Percentiles rank a stretch among this genome's conserved stretches.
Conservation (phyloP, 1,140 invertebrate species). For the Alviniconcha marisindica region DNA sequence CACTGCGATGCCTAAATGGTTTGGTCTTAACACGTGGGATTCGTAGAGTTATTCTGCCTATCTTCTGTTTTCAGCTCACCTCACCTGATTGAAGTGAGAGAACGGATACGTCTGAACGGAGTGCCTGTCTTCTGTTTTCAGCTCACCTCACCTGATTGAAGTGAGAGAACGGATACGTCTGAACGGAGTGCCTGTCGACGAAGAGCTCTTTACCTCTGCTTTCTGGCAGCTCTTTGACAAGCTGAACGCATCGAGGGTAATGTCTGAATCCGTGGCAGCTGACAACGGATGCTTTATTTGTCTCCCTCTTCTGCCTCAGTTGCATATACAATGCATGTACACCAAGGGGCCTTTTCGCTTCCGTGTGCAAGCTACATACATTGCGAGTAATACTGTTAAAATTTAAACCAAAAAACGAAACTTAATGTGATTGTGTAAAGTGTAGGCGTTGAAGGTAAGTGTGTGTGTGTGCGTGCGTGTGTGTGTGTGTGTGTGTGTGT, state of each 20-base stretch:
- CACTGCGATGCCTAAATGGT: no score
- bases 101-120: slow-evolving; percentile 94
- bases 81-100: slow-evolving; percentile 93
- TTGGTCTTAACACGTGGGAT: neutral
- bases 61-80: slow-evolving; percentile 85
- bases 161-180: slow-evolving; percentile 95
- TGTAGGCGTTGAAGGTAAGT: slow-evolving; percentile 4
- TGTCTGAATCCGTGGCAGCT: no score
- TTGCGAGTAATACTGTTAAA: no score
- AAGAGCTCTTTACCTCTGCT: slow-evolving; percentile 85
- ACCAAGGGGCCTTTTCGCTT: no score
- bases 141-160: slow-evolving; percentile 95
- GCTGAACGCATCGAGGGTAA: slow-evolving; percentile 70
- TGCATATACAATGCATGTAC: no score
- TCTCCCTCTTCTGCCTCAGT: no score
- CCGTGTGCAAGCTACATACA: neutral
- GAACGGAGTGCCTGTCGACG: slow-evolving; percentile 86
- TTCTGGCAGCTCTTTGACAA: slow-evolving; percentile 90
- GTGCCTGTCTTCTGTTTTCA: slow-evolving; percentile 73
- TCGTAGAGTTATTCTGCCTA: neutral
- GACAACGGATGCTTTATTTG: no score
- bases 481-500: slow-evolving; percentile 16
- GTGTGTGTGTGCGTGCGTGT: slow-evolving; percentile 16
- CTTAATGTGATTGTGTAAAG: neutral
- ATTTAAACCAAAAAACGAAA: no score